These are phyloP conservation scores for Caenorhabditis latens DNA, from an alignment of 1,140 invertebrate species.

Conservation along the genomic window DNA sequence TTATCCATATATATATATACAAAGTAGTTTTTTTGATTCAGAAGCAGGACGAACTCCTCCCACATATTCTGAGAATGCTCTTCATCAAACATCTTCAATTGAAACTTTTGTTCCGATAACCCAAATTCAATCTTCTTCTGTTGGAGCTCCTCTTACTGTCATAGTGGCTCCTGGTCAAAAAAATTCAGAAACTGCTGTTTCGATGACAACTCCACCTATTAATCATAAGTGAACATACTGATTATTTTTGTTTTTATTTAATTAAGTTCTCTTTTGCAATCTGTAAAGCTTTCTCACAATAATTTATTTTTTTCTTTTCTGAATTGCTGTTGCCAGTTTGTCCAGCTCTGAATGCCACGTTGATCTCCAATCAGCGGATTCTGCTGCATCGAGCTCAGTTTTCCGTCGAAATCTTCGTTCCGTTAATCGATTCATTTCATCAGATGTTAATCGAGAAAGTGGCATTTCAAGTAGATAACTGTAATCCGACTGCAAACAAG, in stretches of 20 bases:
- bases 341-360: slow-evolving; percentile 32
- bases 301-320: no score
- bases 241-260: slow-evolving; percentile 8
- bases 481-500: slow-evolving; percentile 3
- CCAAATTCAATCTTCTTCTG: neutral
- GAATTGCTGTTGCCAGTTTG: neutral
- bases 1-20: neutral
- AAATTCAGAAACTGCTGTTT: slow-evolving; percentile 3
- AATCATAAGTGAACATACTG: neutral
- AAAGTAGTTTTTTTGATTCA: neutral
- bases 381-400: slow-evolving; percentile 13
- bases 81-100: neutral
- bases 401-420: neutral
- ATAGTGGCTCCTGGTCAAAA: neutral
- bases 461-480: slow-evolving; percentile 53
- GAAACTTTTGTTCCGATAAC: neutral
- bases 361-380: slow-evolving; percentile 27
- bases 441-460: slow-evolving; percentile 24
- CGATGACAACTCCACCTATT: neutral
- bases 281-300: neutral
- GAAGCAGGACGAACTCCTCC: slow-evolving; percentile 36
- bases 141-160: neutral
- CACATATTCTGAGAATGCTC: neutral
- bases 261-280: neutral
- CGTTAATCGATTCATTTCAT: slow-evolving; percentile 24